Percentiles rank a stretch among this genome's conserved stretches.
Evolutionary conservation across 37 sponge, comb jelly and placozoan genomes (phyloP).

Genomic region (Aplysina aerophoba): DNA sequence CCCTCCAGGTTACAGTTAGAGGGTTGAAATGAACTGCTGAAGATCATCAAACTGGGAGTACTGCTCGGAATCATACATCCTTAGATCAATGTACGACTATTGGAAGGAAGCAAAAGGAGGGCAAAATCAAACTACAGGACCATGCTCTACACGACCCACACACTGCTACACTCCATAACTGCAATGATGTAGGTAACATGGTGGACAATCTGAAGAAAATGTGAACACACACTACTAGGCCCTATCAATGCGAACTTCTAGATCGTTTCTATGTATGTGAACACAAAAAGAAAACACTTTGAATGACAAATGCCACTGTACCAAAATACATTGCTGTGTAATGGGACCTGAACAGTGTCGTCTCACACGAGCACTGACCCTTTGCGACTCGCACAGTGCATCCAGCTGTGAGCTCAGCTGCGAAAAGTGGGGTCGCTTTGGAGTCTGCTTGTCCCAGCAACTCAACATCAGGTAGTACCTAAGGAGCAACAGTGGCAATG

Average conservation of each 20-base stretch:
- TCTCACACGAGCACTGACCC: slow-evolving; percentile 36
- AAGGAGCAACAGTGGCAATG: background rate
- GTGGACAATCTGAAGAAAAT: too few relatives aligned
- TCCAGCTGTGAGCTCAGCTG: slow-evolving; percentile 46
- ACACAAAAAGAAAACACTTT: too few relatives aligned
- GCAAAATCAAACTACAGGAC: background rate
- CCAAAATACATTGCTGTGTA: background rate
- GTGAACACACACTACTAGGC: too few relatives aligned
- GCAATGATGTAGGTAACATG: too few relatives aligned
- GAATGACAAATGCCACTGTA: background rate
- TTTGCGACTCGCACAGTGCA: slow-evolving; percentile 48
- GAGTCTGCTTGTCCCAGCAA: slow-evolving; percentile 61
- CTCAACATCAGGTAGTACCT: slow-evolving; percentile 59
- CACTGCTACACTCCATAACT: background rate
- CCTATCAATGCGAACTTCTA: too few relatives aligned
- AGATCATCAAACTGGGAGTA: slow-evolving; percentile 70
- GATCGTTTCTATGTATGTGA: too few relatives aligned
- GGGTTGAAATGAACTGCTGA: too few relatives aligned
- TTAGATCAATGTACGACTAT: slow-evolving; percentile 49
- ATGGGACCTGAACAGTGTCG: background rate
- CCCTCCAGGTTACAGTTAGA: too few relatives aligned
- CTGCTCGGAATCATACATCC: slow-evolving; percentile 39
- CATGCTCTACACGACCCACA: too few relatives aligned
- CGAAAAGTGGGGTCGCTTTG: slow-evolving; percentile 54
- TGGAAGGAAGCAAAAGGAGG: background rate